Conservation (phyloP, 2,888 invertebrate species). For the Cabera pusaria region DNA sequence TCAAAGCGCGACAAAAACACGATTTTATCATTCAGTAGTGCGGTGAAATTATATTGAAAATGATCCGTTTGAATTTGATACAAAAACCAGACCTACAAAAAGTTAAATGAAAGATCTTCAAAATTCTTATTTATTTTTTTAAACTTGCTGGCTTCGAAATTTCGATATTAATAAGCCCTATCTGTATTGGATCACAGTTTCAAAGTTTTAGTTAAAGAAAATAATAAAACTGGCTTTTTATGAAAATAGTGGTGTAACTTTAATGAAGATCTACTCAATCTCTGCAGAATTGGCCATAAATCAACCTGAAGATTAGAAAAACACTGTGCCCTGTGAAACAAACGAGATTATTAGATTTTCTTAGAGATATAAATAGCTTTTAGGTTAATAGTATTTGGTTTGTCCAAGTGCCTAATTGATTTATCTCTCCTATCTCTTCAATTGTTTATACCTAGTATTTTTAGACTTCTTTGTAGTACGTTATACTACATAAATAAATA, state of each 20-base stretch:
- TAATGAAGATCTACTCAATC: conserved; percentile 11
- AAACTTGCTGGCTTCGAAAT: too few relatives aligned
- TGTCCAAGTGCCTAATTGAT: conserved; percentile 1
- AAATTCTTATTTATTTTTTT: too few relatives aligned
- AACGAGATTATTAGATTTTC: conserved; percentile 13
- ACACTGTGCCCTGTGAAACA: conserved; percentile 7
- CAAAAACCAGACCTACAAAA: too few relatives aligned
- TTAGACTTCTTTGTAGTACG: too few relatives aligned
- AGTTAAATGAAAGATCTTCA: not conserved
- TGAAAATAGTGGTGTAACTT: conserved; percentile 14
- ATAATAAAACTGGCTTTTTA: conserved; percentile 9
- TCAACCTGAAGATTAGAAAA: conserved; percentile 14
- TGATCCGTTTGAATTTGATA: conserved; percentile 26
- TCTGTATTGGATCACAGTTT: not conserved
- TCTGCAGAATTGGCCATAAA: conserved; percentile 7
- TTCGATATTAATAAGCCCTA: too few relatives aligned
- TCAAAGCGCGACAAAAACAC: conserved; percentile 64
- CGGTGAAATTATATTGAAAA: conserved; percentile 43
- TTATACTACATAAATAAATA: too few relatives aligned
- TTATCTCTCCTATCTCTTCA: too few relatives aligned
- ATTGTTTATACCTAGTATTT: too few relatives aligned
- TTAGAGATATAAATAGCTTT: conserved; percentile 1
- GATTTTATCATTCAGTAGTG: conserved; percentile 50
- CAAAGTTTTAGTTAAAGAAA: not conserved
- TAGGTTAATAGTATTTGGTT: not conserved